Percentiles rank a stretch among this genome's conserved stretches.
Conservation (phyloP, 2,113 vertebrate genomes). For the Alethe castanea region DNA sequence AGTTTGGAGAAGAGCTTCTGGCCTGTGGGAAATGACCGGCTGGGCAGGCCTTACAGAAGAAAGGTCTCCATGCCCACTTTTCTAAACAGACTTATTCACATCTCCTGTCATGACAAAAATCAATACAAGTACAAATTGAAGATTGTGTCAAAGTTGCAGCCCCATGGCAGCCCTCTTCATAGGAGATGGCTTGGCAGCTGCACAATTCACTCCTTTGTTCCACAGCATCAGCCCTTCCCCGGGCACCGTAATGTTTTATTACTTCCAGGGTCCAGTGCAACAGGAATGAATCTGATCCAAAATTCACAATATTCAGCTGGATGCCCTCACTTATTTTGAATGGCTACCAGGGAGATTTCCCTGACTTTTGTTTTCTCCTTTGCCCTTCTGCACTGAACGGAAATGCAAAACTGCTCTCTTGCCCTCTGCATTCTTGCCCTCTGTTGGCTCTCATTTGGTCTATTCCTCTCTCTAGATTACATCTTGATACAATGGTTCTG, state of each 20-base stretch:
- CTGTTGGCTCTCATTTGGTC: background rate
- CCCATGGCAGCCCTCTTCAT: background rate
- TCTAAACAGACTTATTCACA: background rate
- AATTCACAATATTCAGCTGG: background rate
- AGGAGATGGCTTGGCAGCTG: background rate
- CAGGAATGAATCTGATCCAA: background rate
- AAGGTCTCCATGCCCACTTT: background rate
- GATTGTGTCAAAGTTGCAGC: background rate
- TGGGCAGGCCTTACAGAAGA: background rate
- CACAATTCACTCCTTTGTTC: background rate
- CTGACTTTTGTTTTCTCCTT: background rate
- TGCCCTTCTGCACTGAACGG: accelerated
- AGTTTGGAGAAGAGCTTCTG: background rate
- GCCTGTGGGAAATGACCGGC: background rate
- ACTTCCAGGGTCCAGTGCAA: background rate
- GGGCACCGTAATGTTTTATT: accelerated
- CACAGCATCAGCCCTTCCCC: background rate
- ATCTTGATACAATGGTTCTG: background rate
- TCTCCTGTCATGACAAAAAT: background rate
- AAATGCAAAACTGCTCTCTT: background rate
- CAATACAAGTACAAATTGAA: background rate
- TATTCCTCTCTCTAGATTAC: background rate
- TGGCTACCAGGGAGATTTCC: background rate
- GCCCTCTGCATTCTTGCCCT: background rate
- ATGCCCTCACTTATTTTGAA: background rate